A percentile compares a stretch with the other conserved stretches of the same genome.
phyloP scores from a whole-genome alignment of 2,113 vertebrate genomes.

The Sander vitreus region DNA sequence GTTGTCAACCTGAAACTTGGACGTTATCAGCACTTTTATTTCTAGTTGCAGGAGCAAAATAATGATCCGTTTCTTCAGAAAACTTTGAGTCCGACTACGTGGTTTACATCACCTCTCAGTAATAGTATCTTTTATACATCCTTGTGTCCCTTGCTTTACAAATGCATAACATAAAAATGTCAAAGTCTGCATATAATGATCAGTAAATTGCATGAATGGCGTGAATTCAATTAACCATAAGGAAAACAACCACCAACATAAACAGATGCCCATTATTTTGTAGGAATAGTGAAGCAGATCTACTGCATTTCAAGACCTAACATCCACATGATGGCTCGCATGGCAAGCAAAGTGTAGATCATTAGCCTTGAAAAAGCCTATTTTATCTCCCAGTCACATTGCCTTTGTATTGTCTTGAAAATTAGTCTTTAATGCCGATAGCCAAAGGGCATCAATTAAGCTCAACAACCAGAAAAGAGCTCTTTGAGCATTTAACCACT shows the following conservation, averaged over 20 bases:
- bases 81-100: not conserved
- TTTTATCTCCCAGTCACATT: constrained; percentile 36
- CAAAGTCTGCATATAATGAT: constrained; percentile 10
- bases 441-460: constrained; percentile 71
- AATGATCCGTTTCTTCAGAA: constrained; percentile 24
- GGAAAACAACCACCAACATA: constrained; percentile 8
- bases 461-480: constrained; percentile 61
- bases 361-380: constrained; percentile 35
- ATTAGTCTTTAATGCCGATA: constrained; percentile 49
- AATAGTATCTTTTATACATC: constrained; percentile 2
- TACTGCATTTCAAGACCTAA: constrained; percentile 13
- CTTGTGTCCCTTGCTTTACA: not conserved
- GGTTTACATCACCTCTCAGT: not conserved
- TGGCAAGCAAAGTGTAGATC: constrained; percentile 31
- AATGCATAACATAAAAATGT: constrained; percentile 4
- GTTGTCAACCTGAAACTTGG: constrained; percentile 13
- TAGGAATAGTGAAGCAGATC: constrained; percentile 14
- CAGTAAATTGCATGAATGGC: constrained; percentile 1
- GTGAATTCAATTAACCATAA: constrained; percentile 19
- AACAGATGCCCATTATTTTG: constrained; percentile 45
- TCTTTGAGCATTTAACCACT: constrained; percentile 60
- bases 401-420: constrained; percentile 44
- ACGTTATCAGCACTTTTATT: constrained; percentile 11
- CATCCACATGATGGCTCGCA: constrained; percentile 37
- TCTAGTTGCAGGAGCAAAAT: constrained; percentile 15